A percentile compares a stretch with the other conserved stretches of the same genome.
phyloP scores from a whole-genome alignment of 1,140 invertebrate species.

The Procambarus clarkii region DNA sequence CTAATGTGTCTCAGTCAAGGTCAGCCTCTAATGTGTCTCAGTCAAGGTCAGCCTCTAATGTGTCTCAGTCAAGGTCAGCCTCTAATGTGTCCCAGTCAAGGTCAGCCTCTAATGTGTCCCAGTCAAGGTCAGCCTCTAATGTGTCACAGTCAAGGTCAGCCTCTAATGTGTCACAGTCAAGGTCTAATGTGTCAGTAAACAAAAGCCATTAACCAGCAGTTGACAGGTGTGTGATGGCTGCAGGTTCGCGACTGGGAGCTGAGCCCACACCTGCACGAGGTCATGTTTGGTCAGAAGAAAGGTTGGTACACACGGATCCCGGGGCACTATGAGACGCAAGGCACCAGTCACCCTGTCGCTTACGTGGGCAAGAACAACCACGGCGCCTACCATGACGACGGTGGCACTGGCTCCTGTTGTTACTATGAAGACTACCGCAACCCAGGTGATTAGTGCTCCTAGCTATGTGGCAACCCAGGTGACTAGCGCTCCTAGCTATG shows the following conservation, averaged over 20 bases:
- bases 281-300: conserved; percentile 72
- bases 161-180: no score
- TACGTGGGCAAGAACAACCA: conserved; percentile 72
- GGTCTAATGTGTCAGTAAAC: no score
- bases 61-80: no score
- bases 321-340: conserved; percentile 68
- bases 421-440: conserved; percentile 73
- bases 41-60: no score
- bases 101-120: no score
- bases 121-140: no score
- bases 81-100: no score
- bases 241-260: conserved; percentile 65
- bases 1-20: no score
- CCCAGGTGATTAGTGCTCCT: conserved; percentile 48
- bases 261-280: conserved; percentile 68
- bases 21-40: no score
- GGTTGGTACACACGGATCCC: conserved; percentile 73
- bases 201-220: no score
- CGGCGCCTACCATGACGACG: conserved; percentile 73
- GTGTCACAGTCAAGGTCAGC: no score
- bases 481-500: not conserved
- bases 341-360: conserved; percentile 71
- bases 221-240: no score
- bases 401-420: conserved; percentile 73
- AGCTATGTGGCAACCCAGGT: conserved; percentile 15